Percentiles rank a stretch among this genome's conserved stretches.
These are phyloP conservation scores for Paracanthobrama guichenoti DNA, from an alignment of 2,113 vertebrate species.

Conservation along the genomic window DNA sequence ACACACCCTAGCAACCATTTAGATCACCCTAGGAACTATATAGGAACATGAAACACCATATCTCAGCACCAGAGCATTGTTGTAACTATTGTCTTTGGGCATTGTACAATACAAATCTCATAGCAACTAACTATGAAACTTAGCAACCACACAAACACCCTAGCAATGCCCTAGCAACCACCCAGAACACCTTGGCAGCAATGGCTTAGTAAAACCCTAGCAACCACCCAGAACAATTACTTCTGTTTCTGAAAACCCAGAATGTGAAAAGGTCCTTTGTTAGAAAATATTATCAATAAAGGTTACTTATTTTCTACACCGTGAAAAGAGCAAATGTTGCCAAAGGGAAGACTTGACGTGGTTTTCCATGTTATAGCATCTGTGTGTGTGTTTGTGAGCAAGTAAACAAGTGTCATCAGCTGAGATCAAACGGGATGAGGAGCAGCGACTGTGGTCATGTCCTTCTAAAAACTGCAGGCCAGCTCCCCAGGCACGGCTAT, in stretches of 20 bases:
- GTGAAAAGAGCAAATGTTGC: slow-evolving; percentile 3
- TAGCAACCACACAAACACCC: no score
- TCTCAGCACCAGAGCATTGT: no score
- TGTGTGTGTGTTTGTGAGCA: slow-evolving; percentile 15
- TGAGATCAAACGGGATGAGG: slow-evolving; percentile 53
- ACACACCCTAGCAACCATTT: no score
- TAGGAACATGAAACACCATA: no score
- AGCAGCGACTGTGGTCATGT: slow-evolving; percentile 53
- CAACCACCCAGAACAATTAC: background rate
- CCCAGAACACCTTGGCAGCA: no score
- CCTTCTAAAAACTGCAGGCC: slow-evolving; percentile 48
- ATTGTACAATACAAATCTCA: no score
- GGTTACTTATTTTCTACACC: background rate
- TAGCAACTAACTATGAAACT: no score
- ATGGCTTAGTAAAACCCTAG: no score
- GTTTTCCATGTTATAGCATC: background rate
- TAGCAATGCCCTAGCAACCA: no score
- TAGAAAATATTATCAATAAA: background rate
- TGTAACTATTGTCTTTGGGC: no score
- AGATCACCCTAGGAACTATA: no score
- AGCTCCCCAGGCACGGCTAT: slow-evolving; percentile 66
- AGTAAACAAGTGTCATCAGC: slow-evolving; percentile 50
- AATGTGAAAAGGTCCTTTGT: background rate
- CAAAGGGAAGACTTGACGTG: background rate
- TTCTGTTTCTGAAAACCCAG: background rate